Conservation (phyloP, 35 echinoderm and acorn worm genomes). For the Apostichopus parvimensis region DNA sequence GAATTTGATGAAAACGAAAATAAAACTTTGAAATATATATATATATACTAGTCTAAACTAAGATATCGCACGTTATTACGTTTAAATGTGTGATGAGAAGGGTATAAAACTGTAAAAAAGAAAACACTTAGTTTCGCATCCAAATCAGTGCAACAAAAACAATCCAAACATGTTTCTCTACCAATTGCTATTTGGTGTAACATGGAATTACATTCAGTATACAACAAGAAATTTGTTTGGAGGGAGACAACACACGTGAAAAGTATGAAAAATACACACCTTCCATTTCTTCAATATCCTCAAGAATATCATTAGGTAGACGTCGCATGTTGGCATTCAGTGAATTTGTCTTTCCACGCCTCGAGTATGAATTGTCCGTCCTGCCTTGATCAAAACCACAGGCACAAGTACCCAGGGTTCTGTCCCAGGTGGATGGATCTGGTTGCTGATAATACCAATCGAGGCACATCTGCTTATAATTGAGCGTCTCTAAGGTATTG, state of each 20-base stretch:
- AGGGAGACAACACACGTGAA: background rate
- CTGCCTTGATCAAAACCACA: slow-evolving; percentile 80
- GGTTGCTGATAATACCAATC: slow-evolving; percentile 87
- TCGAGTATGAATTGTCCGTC: slow-evolving; percentile 57
- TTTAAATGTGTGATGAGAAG: too few species aligned
- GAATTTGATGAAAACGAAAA: too few species aligned
- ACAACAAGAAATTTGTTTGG: background rate
- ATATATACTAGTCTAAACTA: too few species aligned
- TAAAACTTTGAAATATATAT: too few species aligned
- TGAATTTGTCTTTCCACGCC: background rate
- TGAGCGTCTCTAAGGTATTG: slow-evolving; percentile 75
- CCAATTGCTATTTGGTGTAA: too few species aligned
- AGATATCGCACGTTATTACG: too few species aligned
- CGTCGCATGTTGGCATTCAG: slow-evolving; percentile 6
- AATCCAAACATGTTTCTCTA: too few species aligned
- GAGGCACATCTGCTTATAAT: slow-evolving; percentile 65
- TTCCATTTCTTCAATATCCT: slow-evolving; percentile 12
- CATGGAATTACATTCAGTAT: background rate
- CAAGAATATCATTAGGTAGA: background rate
- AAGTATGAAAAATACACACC: background rate
- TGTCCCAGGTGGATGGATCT: slow-evolving; percentile 66
- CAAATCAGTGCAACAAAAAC: too few species aligned
- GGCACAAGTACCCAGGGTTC: slow-evolving; percentile 72
- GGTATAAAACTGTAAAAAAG: too few species aligned
- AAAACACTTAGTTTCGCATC: too few species aligned